Percentiles rank a stretch among this genome's conserved stretches.
phyloP scores from a whole-genome alignment of 92 coral and sea anemone species.

The Porites rus region DNA sequence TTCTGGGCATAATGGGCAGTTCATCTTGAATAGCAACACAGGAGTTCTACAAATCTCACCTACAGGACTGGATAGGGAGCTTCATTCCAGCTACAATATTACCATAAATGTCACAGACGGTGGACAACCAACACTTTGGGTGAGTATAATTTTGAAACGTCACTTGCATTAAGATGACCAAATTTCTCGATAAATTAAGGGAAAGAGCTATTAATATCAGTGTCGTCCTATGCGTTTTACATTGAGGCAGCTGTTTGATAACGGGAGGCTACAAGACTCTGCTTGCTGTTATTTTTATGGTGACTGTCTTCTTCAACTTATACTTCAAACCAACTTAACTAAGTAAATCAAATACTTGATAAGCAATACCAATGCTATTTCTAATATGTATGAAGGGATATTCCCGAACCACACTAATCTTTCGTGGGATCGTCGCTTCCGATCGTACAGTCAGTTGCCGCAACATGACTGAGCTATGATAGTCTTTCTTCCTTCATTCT shows the following conservation, averaged over 20 bases:
- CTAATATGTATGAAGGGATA: too few species aligned
- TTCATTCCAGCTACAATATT: constrained; percentile 68
- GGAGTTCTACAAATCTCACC: constrained; percentile 85
- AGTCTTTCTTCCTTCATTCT: too few species aligned
- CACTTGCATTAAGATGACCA: background rate
- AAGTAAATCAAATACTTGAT: background rate
- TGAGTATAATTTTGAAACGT: constrained; percentile 24
- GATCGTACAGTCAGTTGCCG: too few species aligned
- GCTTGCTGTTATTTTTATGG: background rate
- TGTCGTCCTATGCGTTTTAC: too few species aligned
- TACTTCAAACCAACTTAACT: background rate
- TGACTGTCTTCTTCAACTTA: background rate
- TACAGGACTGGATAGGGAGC: constrained; percentile 85
- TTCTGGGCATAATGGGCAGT: constrained; percentile 71
- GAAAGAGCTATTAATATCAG: background rate
- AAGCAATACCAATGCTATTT: too few species aligned
- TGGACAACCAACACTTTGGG: constrained; percentile 70
- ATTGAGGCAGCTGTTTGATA: too few species aligned
- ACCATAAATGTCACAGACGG: constrained; percentile 81
- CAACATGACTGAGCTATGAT: too few species aligned
- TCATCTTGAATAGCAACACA: constrained; percentile 78
- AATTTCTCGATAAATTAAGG: too few species aligned
- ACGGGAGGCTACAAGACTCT: too few species aligned
- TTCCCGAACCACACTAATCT: too few species aligned
- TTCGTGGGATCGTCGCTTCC: too few species aligned